Evolutionary conservation across 23 tunicate species (phyloP).

Genomic region (Trididemnum nubilum): DNA sequence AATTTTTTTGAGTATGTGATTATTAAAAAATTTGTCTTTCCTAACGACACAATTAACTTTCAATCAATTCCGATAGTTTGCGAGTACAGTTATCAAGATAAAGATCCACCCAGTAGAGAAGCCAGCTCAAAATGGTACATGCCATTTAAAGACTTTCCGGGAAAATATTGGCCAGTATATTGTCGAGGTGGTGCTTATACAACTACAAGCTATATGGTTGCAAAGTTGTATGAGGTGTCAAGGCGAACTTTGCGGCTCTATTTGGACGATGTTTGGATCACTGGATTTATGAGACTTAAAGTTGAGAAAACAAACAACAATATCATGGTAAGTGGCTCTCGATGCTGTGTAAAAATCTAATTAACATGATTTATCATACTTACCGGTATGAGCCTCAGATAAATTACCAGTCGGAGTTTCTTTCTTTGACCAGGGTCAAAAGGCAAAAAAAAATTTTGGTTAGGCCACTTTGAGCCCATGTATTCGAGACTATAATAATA

Average conservation of each 20-base stretch:
- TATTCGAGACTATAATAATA: no score
- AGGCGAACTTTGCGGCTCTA: neutral
- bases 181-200: no score
- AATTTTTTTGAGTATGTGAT: neutral
- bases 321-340: constrained; percentile 32
- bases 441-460: no score
- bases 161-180: constrained; percentile 46
- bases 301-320: neutral
- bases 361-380: no score
- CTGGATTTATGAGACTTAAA: constrained; percentile 20
- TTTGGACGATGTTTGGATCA: constrained; percentile 53
- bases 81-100: constrained; percentile 39
- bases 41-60: neutral
- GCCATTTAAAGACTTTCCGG: constrained; percentile 16
- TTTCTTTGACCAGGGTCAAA: no score
- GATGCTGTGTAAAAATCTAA: no score
- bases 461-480: no score
- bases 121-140: constrained; percentile 38
- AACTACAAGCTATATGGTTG: neutral
- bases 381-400: no score
- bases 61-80: constrained; percentile 38
- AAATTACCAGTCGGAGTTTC: no score
- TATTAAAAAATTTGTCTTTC: neutral
- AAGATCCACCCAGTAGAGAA: constrained; percentile 36
- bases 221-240: constrained; percentile 27